Evolutionary conservation across 2,797 vertebrate species (phyloP), one percentile per base, ranked within the genome.

Genomic region (Anas capensis): DNA sequence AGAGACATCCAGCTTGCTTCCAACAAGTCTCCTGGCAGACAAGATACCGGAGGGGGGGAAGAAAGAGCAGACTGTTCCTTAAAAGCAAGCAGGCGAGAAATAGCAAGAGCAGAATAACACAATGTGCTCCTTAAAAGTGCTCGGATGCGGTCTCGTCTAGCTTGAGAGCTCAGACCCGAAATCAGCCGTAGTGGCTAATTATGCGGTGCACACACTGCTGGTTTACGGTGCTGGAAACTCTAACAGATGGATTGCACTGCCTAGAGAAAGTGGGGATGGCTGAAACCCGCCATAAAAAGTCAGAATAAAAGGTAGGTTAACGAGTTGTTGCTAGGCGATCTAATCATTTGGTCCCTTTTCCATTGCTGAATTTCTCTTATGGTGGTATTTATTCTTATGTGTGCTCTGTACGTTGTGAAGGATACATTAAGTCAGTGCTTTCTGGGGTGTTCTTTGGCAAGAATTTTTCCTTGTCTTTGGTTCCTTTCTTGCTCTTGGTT

Each of bases 1-100:
- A 88, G 95, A 93, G 84, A 90, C 90, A 34, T 82, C 72, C 87
- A 34, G 69, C 76, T 84, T 72, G 62, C 88, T 95, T 95, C 81
- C 93, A 95, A 70, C 86, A 83, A 93, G 85, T 86, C 90, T 95
- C 49, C 85, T 95, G 93, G 93, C 94, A 92, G 92, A 88, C 66
- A 65, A 86, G 95, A 90, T 84, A 79, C 34, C 17, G 73, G 77
- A 62, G 54, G 34, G 10, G 12, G 58, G 24, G 44, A 61, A 66
- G 75, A 73, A 70, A 36, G 90, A 94, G 86, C 92, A 93, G 86
- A 16, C 49, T 76, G 88, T 86, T 93, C 93, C 81, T 94, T 95
- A 88, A 76, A 88, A 95, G 94, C 77, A 90, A 88, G 83, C 86
- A 33, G 80, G 24, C 9, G 0, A 82, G 81, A 27, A 86, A 42